Conservation (phyloP, 2,113 vertebrate species). For the Sturnira hondurensis region DNA sequence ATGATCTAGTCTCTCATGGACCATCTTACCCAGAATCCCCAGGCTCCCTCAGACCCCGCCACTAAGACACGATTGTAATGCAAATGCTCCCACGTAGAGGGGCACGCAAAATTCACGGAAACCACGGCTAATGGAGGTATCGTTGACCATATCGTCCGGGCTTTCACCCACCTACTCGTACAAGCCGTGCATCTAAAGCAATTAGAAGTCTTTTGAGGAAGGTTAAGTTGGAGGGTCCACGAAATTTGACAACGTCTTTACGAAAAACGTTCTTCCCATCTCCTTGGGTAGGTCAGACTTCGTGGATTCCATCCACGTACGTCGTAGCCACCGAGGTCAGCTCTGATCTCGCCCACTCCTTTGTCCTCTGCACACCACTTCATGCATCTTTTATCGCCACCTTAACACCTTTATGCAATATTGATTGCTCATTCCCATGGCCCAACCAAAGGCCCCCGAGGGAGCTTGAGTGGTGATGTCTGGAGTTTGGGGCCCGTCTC, state of each 20-base stretch:
- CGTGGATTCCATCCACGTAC: constrained; percentile 66
- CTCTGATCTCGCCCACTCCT: constrained; percentile 75
- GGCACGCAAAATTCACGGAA: constrained; percentile 23
- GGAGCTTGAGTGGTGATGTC: constrained; percentile 57
- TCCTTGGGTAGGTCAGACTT: constrained; percentile 57
- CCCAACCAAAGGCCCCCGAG: constrained; percentile 65
- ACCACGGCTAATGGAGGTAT: not conserved
- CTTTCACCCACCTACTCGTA: not conserved
- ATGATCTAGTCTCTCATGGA: not conserved
- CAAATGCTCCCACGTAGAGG: not conserved
- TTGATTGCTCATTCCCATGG: constrained; percentile 77
- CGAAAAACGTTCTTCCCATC: constrained; percentile 43
- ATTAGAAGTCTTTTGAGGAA: constrained; percentile 48
- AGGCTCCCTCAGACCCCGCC: not conserved
- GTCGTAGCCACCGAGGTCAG: constrained; percentile 72
- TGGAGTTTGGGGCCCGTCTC: not conserved
- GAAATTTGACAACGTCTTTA: constrained; percentile 34
- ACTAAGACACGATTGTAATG: not conserved
- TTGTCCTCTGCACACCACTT: constrained; percentile 69
- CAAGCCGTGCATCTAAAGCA: not conserved
- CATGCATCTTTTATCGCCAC: constrained; percentile 83
- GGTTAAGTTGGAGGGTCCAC: constrained; percentile 36
- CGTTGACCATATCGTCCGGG: not conserved
- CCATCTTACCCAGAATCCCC: not conserved
- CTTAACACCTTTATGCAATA: constrained; percentile 81